Conservation (phyloP, 2,113 vertebrate genomes). For the Rhynchomys soricoides region DNA sequence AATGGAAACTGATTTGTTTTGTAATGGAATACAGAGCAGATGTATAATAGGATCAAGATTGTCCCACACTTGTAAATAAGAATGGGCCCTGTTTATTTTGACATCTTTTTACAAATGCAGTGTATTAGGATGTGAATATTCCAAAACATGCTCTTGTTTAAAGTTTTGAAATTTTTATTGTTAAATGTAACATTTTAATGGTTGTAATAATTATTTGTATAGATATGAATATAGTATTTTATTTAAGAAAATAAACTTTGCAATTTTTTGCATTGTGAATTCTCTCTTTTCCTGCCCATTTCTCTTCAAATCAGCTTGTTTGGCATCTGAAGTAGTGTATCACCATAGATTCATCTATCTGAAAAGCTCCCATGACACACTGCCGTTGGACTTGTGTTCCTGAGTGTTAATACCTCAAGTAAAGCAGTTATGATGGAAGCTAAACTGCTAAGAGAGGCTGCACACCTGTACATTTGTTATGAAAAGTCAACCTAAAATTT, state of each 20-base stretch:
- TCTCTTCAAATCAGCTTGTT: not conserved
- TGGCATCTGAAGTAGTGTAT: constrained; percentile 16
- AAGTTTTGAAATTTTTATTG: constrained; percentile 89
- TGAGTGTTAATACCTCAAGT: constrained; percentile 5
- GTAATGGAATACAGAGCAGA: constrained; percentile 82
- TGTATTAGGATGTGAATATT: constrained; percentile 88
- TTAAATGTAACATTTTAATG: constrained; percentile 89
- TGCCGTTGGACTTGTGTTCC: not conserved
- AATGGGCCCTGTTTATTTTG: constrained; percentile 88
- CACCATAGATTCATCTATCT: not conserved
- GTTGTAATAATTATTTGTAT: constrained; percentile 91
- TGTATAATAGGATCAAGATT: constrained; percentile 83
- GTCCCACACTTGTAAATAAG: constrained; percentile 86
- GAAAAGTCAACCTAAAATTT: constrained; percentile 43
- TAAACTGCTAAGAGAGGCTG: not conserved
- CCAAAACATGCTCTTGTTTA: constrained; percentile 85
- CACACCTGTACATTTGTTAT: not conserved
- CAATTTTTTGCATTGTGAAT: constrained; percentile 80
- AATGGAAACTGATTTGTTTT: constrained; percentile 81
- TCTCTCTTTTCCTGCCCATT: not conserved
- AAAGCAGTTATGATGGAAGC: constrained; percentile 3
- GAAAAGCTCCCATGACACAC: constrained; percentile 16
- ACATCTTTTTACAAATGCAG: constrained; percentile 88
- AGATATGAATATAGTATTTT: constrained; percentile 90
- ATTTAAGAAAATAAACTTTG: constrained; percentile 88